Evolutionary conservation across 2,113 vertebrate genomes (phyloP).

Genomic region (Barbus barbus): DNA sequence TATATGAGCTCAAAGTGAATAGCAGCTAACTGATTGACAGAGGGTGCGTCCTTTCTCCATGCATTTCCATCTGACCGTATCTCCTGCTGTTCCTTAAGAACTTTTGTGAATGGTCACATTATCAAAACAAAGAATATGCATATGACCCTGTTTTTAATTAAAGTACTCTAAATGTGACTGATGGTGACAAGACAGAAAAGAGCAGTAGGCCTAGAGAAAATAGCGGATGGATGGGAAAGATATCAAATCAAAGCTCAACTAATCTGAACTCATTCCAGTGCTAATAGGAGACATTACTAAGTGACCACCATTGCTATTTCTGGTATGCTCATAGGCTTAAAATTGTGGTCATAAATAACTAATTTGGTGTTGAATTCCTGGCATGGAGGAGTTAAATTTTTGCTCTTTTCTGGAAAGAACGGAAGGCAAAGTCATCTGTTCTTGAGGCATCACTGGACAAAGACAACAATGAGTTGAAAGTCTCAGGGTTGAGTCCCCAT

Average conservation of each 20-base stretch:
- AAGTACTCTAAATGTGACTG: conserved; percentile 11
- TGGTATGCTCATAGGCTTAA: background rate
- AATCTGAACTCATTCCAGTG: conserved; percentile 23
- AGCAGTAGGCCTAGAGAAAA: background rate
- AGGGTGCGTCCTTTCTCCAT: conserved; percentile 54
- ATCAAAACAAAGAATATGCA: conserved; percentile 68
- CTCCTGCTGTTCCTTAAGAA: conserved; percentile 44
- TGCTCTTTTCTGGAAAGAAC: conserved; percentile 21
- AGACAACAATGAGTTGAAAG: conserved; percentile 63
- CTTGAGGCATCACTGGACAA: conserved; percentile 58
- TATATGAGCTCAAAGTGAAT: conserved; percentile 13
- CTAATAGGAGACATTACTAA: conserved; percentile 19
- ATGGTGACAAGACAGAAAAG: conserved; percentile 3
- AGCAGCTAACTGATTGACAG: conserved; percentile 29
- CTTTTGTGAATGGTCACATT: conserved; percentile 45
- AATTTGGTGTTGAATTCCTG: background rate
- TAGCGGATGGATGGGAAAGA: conserved; percentile 42
- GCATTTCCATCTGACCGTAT: conserved; percentile 66
- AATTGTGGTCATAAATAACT: conserved; percentile 15
- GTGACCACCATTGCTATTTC: conserved; percentile 42
- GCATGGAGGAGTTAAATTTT: conserved; percentile 42
- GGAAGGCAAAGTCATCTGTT: conserved; percentile 64
- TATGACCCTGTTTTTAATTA: conserved; percentile 59
- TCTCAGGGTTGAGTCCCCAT: conserved; percentile 16
- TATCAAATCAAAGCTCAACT: conserved; percentile 33